These are phyloP conservation scores for Microcebus tavaratra DNA, from an alignment of 2,113 vertebrate species.

Conservation along the genomic window DNA sequence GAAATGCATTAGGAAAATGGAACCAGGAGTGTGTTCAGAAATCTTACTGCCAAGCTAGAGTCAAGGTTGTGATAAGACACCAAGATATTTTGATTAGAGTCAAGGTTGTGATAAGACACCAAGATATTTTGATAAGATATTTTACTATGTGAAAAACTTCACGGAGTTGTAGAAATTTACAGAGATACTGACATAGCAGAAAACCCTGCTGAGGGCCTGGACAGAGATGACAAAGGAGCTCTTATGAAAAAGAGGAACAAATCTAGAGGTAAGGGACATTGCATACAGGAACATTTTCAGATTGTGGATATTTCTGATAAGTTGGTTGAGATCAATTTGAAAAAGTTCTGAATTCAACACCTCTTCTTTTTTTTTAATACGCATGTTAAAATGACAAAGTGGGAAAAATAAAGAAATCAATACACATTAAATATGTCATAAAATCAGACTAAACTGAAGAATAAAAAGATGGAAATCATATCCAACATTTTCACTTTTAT, in stretches of 20 bases:
- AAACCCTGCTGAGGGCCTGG: not conserved
- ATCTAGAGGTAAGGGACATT: not conserved
- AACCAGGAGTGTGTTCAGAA: not conserved
- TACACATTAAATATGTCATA: not conserved
- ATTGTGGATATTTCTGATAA: not conserved
- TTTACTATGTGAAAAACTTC: not conserved
- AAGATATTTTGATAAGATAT: constrained; percentile 22
- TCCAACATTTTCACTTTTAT: not conserved
- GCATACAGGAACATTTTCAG: not conserved
- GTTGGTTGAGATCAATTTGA: not conserved
- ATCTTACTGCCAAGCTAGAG: not conserved
- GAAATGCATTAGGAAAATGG: not conserved
- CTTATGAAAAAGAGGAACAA: not conserved
- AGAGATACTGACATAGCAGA: not conserved
- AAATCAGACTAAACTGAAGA: not conserved
- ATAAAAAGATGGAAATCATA: not conserved
- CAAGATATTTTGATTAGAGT: constrained; percentile 9
- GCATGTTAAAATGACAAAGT: not conserved
- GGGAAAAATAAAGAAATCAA: not conserved
- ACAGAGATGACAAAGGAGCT: not conserved
- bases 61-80: constrained; percentile 3
- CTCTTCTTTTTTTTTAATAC: not conserved
- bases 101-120: not conserved
- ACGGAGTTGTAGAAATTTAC: not conserved
- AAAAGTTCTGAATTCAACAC: not conserved